phyloP scores from a whole-genome alignment of 2,888 invertebrate species.

The Xiphydria camelus region DNA sequence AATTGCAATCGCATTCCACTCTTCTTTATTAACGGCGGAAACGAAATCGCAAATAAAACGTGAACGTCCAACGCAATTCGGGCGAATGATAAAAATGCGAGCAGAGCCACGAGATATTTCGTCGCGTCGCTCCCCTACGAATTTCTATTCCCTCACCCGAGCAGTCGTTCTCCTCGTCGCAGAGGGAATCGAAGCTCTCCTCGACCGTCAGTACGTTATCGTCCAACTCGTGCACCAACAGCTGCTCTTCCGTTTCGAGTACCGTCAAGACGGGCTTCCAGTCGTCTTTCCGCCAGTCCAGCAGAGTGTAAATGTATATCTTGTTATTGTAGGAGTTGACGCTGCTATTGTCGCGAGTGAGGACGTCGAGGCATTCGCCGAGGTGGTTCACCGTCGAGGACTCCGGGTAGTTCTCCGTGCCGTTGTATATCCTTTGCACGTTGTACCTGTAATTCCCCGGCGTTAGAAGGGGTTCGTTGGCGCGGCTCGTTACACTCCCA shows the following conservation, averaged over 20 bases:
- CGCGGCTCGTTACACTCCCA: no score
- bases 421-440: slow-evolving; percentile 43
- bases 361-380: slow-evolving; percentile 43
- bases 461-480: no score
- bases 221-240: slow-evolving; percentile 30
- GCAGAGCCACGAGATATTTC: no score
- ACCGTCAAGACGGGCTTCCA: slow-evolving; percentile 59
- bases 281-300: slow-evolving; percentile 46
- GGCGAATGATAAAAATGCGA: no score
- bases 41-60: no score
- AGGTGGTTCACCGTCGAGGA: slow-evolving; percentile 42
- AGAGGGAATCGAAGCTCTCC: slow-evolving; percentile 32
- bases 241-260: slow-evolving; percentile 54
- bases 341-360: slow-evolving; percentile 39
- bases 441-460: slow-evolving; percentile 44
- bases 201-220: slow-evolving; percentile 38
- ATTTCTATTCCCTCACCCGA: slow-evolving; percentile 46
- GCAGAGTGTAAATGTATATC: slow-evolving; percentile 48
- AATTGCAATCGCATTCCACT: no score
- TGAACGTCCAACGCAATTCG: no score
- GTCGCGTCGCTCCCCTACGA: no score
- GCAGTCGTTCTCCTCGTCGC: slow-evolving; percentile 49
- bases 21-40: no score
- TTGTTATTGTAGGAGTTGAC: slow-evolving; percentile 47
- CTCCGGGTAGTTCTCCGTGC: slow-evolving; percentile 36